Evolutionary conservation across 1,140 invertebrate genomes (phyloP), one percentile per base, ranked within the genome.

Genomic region (Drosophila guanche): DNA sequence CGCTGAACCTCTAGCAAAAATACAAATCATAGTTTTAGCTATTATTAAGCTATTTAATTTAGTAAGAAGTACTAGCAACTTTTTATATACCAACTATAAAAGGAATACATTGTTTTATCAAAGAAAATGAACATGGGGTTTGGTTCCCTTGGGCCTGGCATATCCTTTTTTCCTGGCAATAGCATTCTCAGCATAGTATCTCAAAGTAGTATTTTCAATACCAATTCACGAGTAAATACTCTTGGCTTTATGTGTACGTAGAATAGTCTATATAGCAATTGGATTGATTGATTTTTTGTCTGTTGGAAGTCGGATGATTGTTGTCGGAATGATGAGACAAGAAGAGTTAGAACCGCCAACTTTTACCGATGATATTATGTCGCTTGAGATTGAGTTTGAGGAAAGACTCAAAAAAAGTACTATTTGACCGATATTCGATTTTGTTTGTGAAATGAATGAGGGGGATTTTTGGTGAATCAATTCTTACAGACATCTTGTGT

Each of bases 261-360:
- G 48, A 45, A 51, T 70, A 57, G 41, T 42, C 7, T 14, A 29
- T 41, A 23, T 47, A 37, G 33, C 33, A 4, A 37, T 20, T 22
- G 7, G 22, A 16, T 37, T 2, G 8, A 29, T 41, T 27, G 10
- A 27, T 14, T 22, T 56, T 40, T 56, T 14, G 25, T 23, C 20
- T 12, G 14, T 25, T 43, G 37, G 20, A 27, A 33, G 20, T 12
- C 45, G 25, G 20, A 69, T 37, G 7, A 48, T n/a, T n/a, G 62
- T 41, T 20, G 40, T 10, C 23, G 47, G n/a, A 20, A 27, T 50
- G 41, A 37, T 42, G 48, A 20, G 63, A 50, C 56, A 52, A 22
- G 33, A 54, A 47, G 69, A 73, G 70, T 27, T 65, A 52, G 70
- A 73, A 73, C 70, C 70, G 70, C 70, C 70, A 73, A 73, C 70